These are phyloP conservation scores for Sepiola atlantica DNA, from an alignment of 2,888 invertebrate genomes.

Conservation along the genomic window DNA sequence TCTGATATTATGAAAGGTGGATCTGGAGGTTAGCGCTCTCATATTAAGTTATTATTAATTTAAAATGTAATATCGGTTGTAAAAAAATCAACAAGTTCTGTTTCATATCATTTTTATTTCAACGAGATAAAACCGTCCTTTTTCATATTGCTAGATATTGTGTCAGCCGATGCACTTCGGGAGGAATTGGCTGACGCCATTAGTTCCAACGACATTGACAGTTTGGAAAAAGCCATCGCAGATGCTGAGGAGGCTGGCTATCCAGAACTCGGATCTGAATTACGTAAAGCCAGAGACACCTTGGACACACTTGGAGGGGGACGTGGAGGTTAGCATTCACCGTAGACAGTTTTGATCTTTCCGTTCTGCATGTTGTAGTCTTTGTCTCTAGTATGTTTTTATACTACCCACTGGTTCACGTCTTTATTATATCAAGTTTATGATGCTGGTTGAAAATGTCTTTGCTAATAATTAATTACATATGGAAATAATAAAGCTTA, in stretches of 20 bases:
- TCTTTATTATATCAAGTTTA: too few relatives aligned
- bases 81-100: neutral
- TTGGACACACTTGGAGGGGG: neutral
- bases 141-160: slow-evolving; percentile 34
- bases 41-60: neutral
- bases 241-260: slow-evolving; percentile 39
- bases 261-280: neutral
- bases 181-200: neutral
- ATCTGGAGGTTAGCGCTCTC: slow-evolving; percentile 24
- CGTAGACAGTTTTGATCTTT: too few relatives aligned
- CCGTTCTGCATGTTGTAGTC: too few relatives aligned
- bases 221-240: neutral
- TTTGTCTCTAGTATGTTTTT: too few relatives aligned
- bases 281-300: neutral
- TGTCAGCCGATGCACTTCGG: neutral
- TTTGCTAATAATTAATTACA: too few relatives aligned
- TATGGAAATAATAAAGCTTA: too few relatives aligned
- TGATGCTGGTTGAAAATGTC: too few relatives aligned
- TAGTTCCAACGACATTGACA: neutral
- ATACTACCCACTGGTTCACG: too few relatives aligned
- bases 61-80: neutral
- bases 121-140: neutral
- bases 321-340: slow-evolving; percentile 9
- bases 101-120: neutral
- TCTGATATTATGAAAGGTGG: slow-evolving; percentile 19